These are phyloP conservation scores for Yponomeuta malinellus DNA, from an alignment of 2,888 invertebrate genomes.

Conservation along the genomic window DNA sequence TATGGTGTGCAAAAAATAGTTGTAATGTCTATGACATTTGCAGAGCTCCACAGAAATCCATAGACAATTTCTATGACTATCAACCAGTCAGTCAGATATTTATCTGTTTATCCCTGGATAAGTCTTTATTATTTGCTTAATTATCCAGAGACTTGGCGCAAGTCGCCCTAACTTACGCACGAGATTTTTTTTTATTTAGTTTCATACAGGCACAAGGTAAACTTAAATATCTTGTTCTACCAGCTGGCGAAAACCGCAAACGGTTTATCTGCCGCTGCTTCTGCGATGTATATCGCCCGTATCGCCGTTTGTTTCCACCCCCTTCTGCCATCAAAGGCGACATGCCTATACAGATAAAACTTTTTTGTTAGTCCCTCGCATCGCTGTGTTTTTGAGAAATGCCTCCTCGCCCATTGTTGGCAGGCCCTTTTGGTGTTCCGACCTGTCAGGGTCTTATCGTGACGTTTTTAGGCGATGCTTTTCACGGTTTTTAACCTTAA, in stretches of 20 bases:
- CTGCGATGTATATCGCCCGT: background rate
- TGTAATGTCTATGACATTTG: too few species aligned
- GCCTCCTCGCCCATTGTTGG: constrained; percentile 21
- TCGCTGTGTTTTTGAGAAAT: constrained; percentile 16
- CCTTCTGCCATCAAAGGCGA: constrained; percentile 34
- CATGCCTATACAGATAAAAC: constrained; percentile 31
- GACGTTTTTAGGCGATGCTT: background rate
- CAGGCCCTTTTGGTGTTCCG: background rate
- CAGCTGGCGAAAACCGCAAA: too few species aligned
- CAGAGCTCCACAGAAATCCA: too few species aligned
- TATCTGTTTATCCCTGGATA: background rate
- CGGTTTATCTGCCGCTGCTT: background rate
- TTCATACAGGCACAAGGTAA: too few species aligned
- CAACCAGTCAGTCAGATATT: background rate
- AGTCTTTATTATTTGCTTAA: background rate
- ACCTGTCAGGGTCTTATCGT: background rate
- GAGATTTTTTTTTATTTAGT: too few species aligned
- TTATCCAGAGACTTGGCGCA: too few species aligned
- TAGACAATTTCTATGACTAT: too few species aligned
- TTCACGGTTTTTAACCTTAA: background rate
- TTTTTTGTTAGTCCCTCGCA: constrained; percentile 27
- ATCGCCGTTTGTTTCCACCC: constrained; percentile 21
- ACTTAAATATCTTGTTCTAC: too few species aligned
- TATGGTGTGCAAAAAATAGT: too few species aligned
- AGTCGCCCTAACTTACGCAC: too few species aligned